phyloP scores from a whole-genome alignment of 2,888 invertebrate species.

The Synergus gifuensis region DNA sequence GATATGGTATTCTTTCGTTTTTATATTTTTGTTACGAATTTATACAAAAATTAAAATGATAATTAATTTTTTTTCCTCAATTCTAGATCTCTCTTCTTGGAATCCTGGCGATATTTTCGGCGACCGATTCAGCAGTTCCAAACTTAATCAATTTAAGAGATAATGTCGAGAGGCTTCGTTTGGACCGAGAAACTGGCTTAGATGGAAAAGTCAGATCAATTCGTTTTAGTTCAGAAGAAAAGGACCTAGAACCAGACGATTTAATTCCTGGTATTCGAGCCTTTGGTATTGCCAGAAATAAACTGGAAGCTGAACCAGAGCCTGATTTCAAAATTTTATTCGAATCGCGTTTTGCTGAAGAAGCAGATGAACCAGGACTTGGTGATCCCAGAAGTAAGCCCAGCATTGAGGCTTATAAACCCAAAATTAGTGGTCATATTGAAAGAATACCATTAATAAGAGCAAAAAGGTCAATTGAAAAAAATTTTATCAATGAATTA shows the following conservation, averaged over 20 bases:
- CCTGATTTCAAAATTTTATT: neutral
- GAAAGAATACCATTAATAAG: constrained; percentile 44
- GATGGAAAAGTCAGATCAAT: constrained; percentile 65
- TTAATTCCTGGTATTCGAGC: constrained; percentile 53
- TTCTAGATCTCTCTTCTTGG: neutral
- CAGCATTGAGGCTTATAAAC: constrained; percentile 40
- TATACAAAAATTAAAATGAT: no score
- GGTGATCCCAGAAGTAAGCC: constrained; percentile 29
- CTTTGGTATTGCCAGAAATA: constrained; percentile 56
- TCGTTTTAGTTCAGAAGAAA: constrained; percentile 49
- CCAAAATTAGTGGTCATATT: constrained; percentile 50
- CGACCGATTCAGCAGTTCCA: neutral
- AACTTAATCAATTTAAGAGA: neutral
- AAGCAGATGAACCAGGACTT: neutral
- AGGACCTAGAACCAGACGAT: constrained; percentile 46
- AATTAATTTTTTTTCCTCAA: neutral
- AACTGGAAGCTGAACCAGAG: constrained; percentile 43
- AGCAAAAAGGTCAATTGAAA: constrained; percentile 36
- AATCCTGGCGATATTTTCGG: neutral
- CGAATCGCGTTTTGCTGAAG: neutral
- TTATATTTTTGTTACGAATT: no score
- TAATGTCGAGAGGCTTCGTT: constrained; percentile 50
- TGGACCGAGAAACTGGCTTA: constrained; percentile 60
- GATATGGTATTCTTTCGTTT: no score
- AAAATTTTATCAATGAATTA: neutral